Conservation (phyloP, 1,140 invertebrate genomes). For the Pseudomyrmex gracilis region DNA sequence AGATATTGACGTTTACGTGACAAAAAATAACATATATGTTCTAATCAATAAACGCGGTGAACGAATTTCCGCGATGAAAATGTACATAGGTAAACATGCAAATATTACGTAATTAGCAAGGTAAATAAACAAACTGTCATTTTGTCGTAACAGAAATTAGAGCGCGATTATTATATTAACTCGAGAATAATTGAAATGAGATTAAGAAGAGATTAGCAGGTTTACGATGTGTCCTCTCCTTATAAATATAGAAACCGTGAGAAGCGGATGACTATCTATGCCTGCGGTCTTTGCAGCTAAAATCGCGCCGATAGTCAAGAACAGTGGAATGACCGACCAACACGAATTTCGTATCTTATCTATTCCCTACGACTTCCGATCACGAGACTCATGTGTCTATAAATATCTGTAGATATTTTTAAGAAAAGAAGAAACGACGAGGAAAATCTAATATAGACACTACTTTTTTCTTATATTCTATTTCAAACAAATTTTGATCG, state of each 20-base stretch:
- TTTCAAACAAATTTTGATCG: too few relatives aligned
- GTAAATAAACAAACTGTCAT: not conserved
- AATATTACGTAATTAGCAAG: too few relatives aligned
- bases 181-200: not conserved
- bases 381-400: not conserved
- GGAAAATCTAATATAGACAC: not conserved
- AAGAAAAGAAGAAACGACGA: not conserved
- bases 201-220: not conserved
- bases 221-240: not conserved
- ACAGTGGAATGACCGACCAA: not conserved
- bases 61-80: not conserved
- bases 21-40: not conserved
- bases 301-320: not conserved
- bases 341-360: constrained; percentile 34
- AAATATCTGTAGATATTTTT: not conserved
- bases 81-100: not conserved
- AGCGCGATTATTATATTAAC: too few relatives aligned
- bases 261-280: not conserved
- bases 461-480: too few relatives aligned
- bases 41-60: not conserved
- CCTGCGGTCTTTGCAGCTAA: not conserved
- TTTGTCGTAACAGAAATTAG: not conserved
- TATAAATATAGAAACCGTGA: not conserved
- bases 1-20: not conserved
- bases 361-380: not conserved